These are phyloP conservation scores for Oscheius sp. DNA, from an alignment of 2,888 invertebrate species.

Conservation along the genomic window DNA sequence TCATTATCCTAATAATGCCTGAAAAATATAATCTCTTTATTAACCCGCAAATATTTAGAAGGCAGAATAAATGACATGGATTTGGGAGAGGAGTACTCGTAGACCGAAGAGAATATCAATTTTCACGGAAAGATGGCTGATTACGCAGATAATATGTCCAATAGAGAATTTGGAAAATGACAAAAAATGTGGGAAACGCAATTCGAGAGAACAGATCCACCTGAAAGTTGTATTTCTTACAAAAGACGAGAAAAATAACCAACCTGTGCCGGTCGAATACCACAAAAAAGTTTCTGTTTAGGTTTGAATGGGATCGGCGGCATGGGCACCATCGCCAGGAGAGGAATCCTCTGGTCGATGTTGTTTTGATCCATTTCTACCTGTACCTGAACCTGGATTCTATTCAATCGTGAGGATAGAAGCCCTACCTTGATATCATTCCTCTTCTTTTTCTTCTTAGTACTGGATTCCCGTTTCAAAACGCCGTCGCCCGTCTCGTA, in stretches of 20 bases:
- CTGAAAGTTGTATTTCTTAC: constrained; percentile 41
- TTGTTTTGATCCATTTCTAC: constrained; percentile 32
- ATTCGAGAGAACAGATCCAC: constrained; percentile 69
- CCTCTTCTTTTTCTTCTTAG: constrained; percentile 42
- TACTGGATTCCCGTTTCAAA: constrained; percentile 46
- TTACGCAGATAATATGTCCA: background rate
- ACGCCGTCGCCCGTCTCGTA: constrained; percentile 58
- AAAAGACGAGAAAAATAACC: background rate
- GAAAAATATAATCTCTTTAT: too few species aligned
- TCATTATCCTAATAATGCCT: too few species aligned
- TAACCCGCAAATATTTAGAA: too few species aligned
- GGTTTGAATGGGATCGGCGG: constrained; percentile 57
- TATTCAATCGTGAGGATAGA: background rate
- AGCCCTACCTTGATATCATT: constrained; percentile 27
- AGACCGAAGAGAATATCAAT: background rate
- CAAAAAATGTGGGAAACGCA: constrained; percentile 68
- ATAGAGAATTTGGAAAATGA: constrained; percentile 51
- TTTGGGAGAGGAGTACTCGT: too few species aligned
- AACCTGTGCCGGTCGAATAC: constrained; percentile 53
- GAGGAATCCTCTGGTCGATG: constrained; percentile 53
- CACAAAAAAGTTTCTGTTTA: constrained; percentile 43
- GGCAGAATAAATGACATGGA: too few species aligned
- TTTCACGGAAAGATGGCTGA: background rate
- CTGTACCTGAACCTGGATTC: constrained; percentile 8
- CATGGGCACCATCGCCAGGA: constrained; percentile 57